Conservation (phyloP, 2,888 invertebrate species). For the Drosophila cyrtoloma region DNA sequence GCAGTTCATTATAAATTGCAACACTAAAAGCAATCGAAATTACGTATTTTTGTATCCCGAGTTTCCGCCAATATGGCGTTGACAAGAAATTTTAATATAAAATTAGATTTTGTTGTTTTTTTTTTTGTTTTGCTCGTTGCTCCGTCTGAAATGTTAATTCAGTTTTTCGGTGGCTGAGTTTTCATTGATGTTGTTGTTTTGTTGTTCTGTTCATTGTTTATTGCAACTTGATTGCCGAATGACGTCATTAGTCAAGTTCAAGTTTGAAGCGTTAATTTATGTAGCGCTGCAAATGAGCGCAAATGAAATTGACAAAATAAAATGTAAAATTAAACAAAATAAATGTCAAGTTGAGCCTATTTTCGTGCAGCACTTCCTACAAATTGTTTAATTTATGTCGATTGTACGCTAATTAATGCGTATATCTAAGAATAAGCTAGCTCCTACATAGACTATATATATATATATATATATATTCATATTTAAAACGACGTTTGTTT, state of each 20-base stretch:
- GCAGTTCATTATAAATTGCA: slow-evolving; percentile 40
- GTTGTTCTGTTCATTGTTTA: slow-evolving; percentile 66
- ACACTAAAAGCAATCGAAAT: slow-evolving; percentile 41
- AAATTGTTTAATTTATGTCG: slow-evolving; percentile 26
- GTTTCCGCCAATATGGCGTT: slow-evolving; percentile 35
- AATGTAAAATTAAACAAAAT: slow-evolving; percentile 12
- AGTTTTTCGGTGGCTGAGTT: slow-evolving; percentile 65
- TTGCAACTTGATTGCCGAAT: slow-evolving; percentile 68
- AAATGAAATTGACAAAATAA: slow-evolving; percentile 27
- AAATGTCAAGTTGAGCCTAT: slow-evolving; percentile 10
- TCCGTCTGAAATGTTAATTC: slow-evolving; percentile 48
- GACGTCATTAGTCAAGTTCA: slow-evolving; percentile 76
- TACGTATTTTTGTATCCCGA: slow-evolving; percentile 21
- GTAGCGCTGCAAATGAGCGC: slow-evolving; percentile 51
- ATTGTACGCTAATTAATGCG: slow-evolving; percentile 41
- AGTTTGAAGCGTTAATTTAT: slow-evolving; percentile 69
- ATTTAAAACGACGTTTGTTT: neutral
- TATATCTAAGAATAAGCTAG: neutral
- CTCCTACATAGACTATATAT: neutral
- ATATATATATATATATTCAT: neutral
- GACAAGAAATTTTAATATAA: slow-evolving; percentile 68
- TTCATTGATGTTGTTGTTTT: slow-evolving; percentile 52
- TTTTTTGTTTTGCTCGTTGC: slow-evolving; percentile 1
- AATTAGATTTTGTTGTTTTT: slow-evolving; percentile 40
- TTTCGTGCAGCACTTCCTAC: slow-evolving; percentile 18